Base-by-base conservation (phyloP, 1,140 invertebrate genomes). In the Neodiprion lecontei region DNA sequence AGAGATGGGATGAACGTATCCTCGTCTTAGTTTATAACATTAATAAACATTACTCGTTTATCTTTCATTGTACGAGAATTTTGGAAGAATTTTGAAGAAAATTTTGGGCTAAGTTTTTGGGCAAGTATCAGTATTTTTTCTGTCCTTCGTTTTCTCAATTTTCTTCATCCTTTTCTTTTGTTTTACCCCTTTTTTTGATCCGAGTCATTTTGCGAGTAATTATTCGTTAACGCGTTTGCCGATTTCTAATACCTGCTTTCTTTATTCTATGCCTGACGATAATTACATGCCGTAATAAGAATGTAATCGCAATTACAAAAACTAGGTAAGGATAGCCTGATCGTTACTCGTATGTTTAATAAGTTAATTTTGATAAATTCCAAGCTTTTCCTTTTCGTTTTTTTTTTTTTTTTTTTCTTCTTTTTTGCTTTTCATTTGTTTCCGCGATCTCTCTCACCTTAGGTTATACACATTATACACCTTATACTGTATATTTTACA, bases 341-440 rank as follows among this genome's bases (percentile, higher is more conserved):
- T 40, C 28, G 28, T 5, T 40, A 40, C 28, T 40, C 1, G 28
- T 40, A 40, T 40, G 28, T 76, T 76, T 80, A 79, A 79, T 61
- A 48, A 73, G 68, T 71, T 72, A 71, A 77, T 68, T 78, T 77
- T 74, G 77, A 78, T 76, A 80, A 78, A 68, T 71, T 69, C 72
- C 74, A 75, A 66, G 73, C 72, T 74, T 49, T 74, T 70, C 67
- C 70, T 74, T 79, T 65, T 50, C 69, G 61, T 21, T 73, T 73
- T 76, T 77, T 80, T 72, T 80, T 76, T 14, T 53, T n/a, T n/a
- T 1, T 11, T 53, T 53, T n/a, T 53, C 10, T 53, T 53, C 50
- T 11, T 53, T 11, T 53, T n/a, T 11, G 10, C 50, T n/a, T 53
- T n/a, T 53, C 50, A 14, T 21, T 21, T 21, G 17, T 21, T 40